These are phyloP conservation scores for Nycticorax nycticorax DNA, from an alignment of 2,113 vertebrate genomes.

Conservation along the genomic window DNA sequence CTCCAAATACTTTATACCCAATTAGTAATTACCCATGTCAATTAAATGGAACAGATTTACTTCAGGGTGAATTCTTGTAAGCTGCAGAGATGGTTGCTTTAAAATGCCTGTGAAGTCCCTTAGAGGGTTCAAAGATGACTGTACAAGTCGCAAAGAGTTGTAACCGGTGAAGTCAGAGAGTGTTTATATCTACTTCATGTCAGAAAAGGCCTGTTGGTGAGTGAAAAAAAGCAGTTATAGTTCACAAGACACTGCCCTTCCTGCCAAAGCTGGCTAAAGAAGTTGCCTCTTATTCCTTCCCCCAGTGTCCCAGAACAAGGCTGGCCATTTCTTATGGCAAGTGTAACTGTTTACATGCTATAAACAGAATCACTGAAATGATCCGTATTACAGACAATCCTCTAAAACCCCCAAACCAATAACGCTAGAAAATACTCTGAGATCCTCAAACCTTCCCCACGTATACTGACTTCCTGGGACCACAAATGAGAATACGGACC, in stretches of 20 bases:
- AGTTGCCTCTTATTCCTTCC: background rate
- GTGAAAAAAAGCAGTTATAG: background rate
- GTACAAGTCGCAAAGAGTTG: background rate
- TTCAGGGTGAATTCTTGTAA: background rate
- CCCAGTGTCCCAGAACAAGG: background rate
- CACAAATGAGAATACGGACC: background rate
- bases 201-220: background rate
- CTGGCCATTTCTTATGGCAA: background rate
- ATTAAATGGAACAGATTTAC: conserved; percentile 9
- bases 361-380: background rate
- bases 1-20: conserved; percentile 4
- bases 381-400: background rate
- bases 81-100: background rate
- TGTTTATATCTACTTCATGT: background rate
- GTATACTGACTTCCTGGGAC: background rate
- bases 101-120: background rate
- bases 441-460: background rate
- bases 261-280: background rate
- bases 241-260: background rate
- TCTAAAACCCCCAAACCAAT: background rate
- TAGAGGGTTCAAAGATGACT: background rate
- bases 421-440: background rate
- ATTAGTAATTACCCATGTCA: background rate
- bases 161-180: background rate
- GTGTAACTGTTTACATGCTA: background rate